Base-by-base conservation (phyloP, 2,888 invertebrate species). In the Bugula neritina region DNA sequence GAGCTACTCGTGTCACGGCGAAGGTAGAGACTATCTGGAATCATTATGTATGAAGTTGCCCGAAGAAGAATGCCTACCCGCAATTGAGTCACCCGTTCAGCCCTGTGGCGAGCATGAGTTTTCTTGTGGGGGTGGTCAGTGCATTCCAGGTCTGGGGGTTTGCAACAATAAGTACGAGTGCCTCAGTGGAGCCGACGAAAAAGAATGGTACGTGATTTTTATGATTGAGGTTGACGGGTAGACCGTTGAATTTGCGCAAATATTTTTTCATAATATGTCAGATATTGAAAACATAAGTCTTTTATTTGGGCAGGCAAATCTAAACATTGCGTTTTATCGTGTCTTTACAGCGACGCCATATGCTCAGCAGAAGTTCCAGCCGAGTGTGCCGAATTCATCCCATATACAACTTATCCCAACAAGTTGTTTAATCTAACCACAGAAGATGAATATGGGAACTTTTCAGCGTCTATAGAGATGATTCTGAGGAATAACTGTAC, bases 331-430 rank as follows among this genome's bases (percentile, higher is more conserved):
- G n/a, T n/a, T n/a, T n/a, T n/a, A n/a, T n/a, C n/a, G n/a, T n/a
- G n/a, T n/a, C n/a, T n/a, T n/a, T n/a, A n/a, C n/a, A n/a, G n/a
- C n/a, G n/a, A n/a, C n/a, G n/a, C n/a, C n/a, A n/a, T n/a, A n/a
- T n/a, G n/a, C n/a, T n/a, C n/a, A n/a, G n/a, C n/a, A n/a, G n/a
- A n/a, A 43, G 43, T 17, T 10, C 55, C 55, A 17, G 5, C 55
- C 3, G 55, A 55, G n/a, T 55, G 55, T 25, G n/a, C 3, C 3
- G 55, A 55, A 3, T 3, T 55, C 3, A n/a, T 55, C 23, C 55
- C 23, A 55, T 55, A 55, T 25, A 55, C 55, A 55, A 23, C 55
- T 10, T 55, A 55, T 23, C 55, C 55, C 23, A 55, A 55, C 25
- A 55, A 55, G n/a, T 23, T 55, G 55, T 55, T 13, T 55, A 25